Base-by-base conservation (phyloP, 2,113 vertebrate genomes). In the Trichomycterus rosablanca region DNA sequence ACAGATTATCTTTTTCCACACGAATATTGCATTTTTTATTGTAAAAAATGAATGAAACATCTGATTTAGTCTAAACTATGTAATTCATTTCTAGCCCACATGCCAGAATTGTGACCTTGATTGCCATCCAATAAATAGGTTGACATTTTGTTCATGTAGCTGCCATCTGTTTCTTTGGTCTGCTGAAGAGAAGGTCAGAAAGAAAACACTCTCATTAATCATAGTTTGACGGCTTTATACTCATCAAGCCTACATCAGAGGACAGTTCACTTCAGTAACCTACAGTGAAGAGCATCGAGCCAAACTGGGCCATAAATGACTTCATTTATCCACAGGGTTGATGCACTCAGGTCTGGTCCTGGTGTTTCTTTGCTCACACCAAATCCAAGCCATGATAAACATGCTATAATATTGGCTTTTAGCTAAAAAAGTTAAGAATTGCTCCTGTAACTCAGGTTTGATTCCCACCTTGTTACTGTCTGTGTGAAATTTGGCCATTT, bases 121-220 rank as follows among this genome's bases (percentile, higher is more conserved):
- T 32, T 34, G 46, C 50, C 32, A 19, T 56, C 34, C 68, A 53
- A 15, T 57, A 55, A n/a, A n/a, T 40, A 49, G 18, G 19, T 24
- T 48, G 48, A 53, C 26, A 54, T 55, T 59, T 65, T 11, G 39
- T 30, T 43, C 11, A 35, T 65, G 43, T 65, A 56, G 34, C 44
- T 37, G 53, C 61, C 60, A 70, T 64, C 52, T 39, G 45, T 34
- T 58, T 19, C 40, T 51, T 24, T 45, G 54, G 39, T 59, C 49
- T 48, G 55, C 16, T 42, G 51, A 34, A 59, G 23, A 65, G 35
- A 23, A 59, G 62, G 55, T 49, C 50, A 66, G 19, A 15, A 12
- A 49, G 37, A 66, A 24, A 60, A 48, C n/a, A 10, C 48, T 37
- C 32, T 16, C 56, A 59, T 56, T 55, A 64, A 56, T 65, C 51